Conservation (phyloP, 35 echinoderm and acorn worm genomes). For the Ophiothrix spiculata region DNA sequence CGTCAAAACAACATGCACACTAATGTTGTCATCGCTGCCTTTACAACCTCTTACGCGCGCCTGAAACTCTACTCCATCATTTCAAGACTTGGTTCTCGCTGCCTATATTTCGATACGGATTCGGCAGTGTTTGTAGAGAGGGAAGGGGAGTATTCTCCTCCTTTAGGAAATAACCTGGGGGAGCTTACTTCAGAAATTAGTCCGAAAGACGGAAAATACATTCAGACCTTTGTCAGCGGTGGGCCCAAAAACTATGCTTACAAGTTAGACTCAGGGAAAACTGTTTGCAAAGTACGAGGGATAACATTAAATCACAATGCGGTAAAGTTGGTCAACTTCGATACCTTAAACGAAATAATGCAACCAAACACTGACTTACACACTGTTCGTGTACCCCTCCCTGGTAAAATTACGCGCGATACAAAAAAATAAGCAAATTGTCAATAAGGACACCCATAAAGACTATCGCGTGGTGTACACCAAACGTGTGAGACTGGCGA, state of each 20-base stretch:
- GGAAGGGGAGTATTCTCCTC: neutral
- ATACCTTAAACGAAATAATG: neutral
- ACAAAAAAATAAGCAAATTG: neutral
- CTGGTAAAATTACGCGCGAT: neutral
- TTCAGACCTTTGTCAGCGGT: conserved; percentile 13
- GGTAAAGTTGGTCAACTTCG: neutral
- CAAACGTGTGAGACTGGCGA: conserved; percentile 25
- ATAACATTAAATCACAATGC: neutral
- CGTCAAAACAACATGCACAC: neutral
- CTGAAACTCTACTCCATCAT: conserved; percentile 25
- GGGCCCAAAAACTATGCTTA: conserved; percentile 51
- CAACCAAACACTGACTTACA: neutral
- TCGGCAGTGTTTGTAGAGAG: conserved; percentile 14
- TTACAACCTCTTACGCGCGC: conserved; percentile 44
- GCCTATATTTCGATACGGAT: conserved; percentile 54
- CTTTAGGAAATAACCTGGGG: conserved; percentile 28
- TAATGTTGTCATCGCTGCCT: conserved; percentile 36
- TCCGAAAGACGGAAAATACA: conserved; percentile 34
- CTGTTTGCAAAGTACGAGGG: neutral
- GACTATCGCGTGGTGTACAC: conserved; percentile 48
- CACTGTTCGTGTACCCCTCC: neutral
- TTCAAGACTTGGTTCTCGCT: neutral
- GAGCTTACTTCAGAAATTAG: conserved; percentile 27
- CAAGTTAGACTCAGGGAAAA: conserved; percentile 6
- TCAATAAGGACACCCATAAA: conserved; percentile 17